These are phyloP conservation scores for Chrysolina americana DNA, from an alignment of 2,888 invertebrate species.

Conservation along the genomic window DNA sequence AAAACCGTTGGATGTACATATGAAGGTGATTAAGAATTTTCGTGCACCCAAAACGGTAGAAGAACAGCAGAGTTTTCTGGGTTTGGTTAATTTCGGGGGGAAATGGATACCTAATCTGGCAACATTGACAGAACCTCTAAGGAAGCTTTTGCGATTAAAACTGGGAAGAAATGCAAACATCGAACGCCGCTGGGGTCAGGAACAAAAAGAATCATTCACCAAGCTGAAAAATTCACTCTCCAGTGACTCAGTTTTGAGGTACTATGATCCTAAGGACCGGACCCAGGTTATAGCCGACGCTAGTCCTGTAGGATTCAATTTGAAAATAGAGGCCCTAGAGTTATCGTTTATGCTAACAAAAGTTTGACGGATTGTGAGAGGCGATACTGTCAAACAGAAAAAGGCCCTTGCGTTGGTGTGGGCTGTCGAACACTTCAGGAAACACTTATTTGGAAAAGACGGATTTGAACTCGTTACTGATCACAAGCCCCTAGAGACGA, in stretches of 20 bases:
- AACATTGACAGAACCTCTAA: slow-evolving; percentile 39
- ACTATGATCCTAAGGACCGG: slow-evolving; percentile 50
- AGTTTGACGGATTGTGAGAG: slow-evolving; percentile 42
- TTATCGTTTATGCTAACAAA: not conserved
- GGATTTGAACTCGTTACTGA: slow-evolving; percentile 34
- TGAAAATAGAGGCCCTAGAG: not conserved
- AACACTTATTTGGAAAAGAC: slow-evolving; percentile 44
- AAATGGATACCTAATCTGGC: slow-evolving; percentile 40
- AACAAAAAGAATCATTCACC: slow-evolving; percentile 31
- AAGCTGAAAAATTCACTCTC: slow-evolving; percentile 33
- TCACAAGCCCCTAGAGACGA: slow-evolving; percentile 43
- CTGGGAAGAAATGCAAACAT: slow-evolving; percentile 36
- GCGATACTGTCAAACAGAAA: slow-evolving; percentile 60
- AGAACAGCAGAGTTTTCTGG: slow-evolving; percentile 37
- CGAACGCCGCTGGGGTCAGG: slow-evolving; percentile 25
- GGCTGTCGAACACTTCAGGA: slow-evolving; percentile 57
- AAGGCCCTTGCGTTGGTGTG: slow-evolving; percentile 63
- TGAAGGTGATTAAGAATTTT: slow-evolving; percentile 1
- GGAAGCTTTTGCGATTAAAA: slow-evolving; percentile 30
- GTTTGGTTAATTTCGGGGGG: slow-evolving; percentile 33
- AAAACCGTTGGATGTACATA: not conserved
- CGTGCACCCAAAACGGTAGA: slow-evolving; percentile 1
- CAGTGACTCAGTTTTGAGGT: slow-evolving; percentile 46
- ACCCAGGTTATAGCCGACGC: slow-evolving; percentile 57
- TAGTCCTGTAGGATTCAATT: slow-evolving; percentile 47